These are phyloP conservation scores for Paedocypris sp. DNA, from an alignment of 2,113 vertebrate genomes.

Conservation along the genomic window DNA sequence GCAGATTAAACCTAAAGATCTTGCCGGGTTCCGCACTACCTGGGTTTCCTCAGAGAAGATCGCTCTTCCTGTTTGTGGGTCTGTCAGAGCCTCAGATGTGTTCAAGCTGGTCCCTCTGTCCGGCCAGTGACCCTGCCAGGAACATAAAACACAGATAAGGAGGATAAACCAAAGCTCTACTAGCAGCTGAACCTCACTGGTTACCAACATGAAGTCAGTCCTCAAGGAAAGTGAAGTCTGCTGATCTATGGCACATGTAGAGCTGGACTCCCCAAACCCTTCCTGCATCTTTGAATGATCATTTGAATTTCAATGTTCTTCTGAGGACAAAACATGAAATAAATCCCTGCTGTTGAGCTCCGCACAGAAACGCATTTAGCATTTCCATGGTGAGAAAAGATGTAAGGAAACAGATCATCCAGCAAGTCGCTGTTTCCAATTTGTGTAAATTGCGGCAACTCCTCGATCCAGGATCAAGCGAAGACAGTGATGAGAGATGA, in stretches of 20 bases:
- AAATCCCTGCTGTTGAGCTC: neutral
- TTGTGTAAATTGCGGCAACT: neutral
- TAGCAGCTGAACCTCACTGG: constrained; percentile 17
- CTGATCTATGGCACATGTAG: constrained; percentile 13
- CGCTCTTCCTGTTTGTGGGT: constrained; percentile 19
- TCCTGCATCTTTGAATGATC: neutral
- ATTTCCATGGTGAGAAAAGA: neutral
- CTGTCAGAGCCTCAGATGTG: constrained; percentile 17
- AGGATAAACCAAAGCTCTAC: neutral
- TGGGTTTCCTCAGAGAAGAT: constrained; percentile 8
- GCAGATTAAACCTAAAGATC: neutral
- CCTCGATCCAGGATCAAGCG: neutral
- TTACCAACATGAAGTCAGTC: constrained; percentile 1
- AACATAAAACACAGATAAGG: constrained; percentile 22
- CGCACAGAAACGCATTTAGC: neutral
- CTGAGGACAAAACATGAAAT: neutral
- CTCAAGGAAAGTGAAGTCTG: constrained; percentile 1
- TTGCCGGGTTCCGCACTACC: neutral
- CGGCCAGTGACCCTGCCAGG: constrained; percentile 4
- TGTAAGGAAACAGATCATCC: neutral
- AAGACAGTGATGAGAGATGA: neutral
- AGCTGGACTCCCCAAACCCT: neutral
- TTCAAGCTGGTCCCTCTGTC: constrained; percentile 15
- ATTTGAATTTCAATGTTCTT: constrained; percentile 7
- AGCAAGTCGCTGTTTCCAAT: neutral